Evolutionary conservation across 2,888 invertebrate genomes (phyloP).

Genomic region (Exocentrus adspersus): DNA sequence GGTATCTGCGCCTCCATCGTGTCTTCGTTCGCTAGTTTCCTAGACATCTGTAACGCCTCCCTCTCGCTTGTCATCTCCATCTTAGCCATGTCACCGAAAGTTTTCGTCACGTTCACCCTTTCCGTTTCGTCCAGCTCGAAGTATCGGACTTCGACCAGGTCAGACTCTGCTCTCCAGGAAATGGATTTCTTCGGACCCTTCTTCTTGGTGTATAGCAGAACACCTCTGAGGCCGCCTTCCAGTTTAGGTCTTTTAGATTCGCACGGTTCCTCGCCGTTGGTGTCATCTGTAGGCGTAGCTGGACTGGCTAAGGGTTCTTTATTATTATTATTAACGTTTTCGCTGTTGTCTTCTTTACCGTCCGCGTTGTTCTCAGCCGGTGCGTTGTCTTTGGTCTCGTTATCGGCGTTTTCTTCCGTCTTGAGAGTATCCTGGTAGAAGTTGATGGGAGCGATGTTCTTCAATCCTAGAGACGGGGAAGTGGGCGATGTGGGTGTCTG

Average conservation of each 20-base stretch:
- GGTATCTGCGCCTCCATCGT: conserved; percentile 83
- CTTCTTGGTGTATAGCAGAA: conserved; percentile 77
- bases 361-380: conserved; percentile 52
- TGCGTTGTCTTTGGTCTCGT: conserved; percentile 45
- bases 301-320: conserved; percentile 38
- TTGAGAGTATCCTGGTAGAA: conserved; percentile 91
- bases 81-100: conserved; percentile 90
- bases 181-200: conserved; percentile 81
- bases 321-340: too few relatives aligned
- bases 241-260: conserved; percentile 39
- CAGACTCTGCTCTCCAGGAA: conserved; percentile 81
- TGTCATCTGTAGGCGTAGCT: conserved; percentile 55
- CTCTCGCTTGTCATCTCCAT: conserved; percentile 89
- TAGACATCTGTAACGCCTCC: conserved; percentile 80
- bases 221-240: conserved; percentile 77
- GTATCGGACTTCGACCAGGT: conserved; percentile 84
- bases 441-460: conserved; percentile 70
- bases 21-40: conserved; percentile 80
- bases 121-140: conserved; percentile 97
- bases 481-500: conserved; percentile 47
- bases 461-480: conserved; percentile 58
- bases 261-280: conserved; percentile 61
- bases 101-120: conserved; percentile 92
- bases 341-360: conserved; percentile 43
- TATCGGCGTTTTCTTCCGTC: conserved; percentile 57